Base-by-base conservation (phyloP, 2,113 vertebrate species). In the Xiphorhynchus elegans region DNA sequence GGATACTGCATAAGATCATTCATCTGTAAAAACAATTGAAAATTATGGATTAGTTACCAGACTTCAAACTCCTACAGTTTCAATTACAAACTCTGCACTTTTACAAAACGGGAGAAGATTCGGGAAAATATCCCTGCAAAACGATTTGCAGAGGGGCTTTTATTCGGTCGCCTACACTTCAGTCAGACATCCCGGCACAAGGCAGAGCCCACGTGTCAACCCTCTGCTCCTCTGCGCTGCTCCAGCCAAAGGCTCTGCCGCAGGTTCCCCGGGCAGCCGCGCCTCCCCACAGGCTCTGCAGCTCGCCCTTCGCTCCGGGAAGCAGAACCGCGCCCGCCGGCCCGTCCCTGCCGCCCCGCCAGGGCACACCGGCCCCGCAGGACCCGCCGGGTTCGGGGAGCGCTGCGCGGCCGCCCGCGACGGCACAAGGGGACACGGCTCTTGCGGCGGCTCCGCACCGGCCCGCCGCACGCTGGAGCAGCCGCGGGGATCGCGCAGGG, bases 1-100 rank as follows among this genome's bases (percentile, higher is more conserved):
- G 82, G 35, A 91, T 84, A 85, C 7, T 40, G 56, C 9, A 2
- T 42, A 26, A 35, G 14, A 29, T 24, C 39, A 13, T 8, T 63
- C 10, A 68, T 60, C 96, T 98, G 93, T 42, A 89, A 85, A 93
- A 49, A 75, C 37, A 93, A 89, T 74, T 29, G 4, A 82, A 94
- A 94, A 56, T 35, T 37, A 90, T 0, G 12, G 39, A 80, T 96
- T 55, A 85, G 79, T 82, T 44, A 78, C 11, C 4, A 60, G 58
- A 62, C 21, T 44, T 88, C 28, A 15, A n/a, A 42, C 4, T 88
- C 29, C 55, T 59, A 5, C 13, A 47, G 59, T 25, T 82, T n/a
- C 33, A 62, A 15, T 0, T 35, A 25, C 56, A 14, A 44, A 35
- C 67, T n/a, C 14, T n/a, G 2, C 37, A 55, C 16, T 17, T 75